Conservation (phyloP, 2,113 vertebrate species). For the Dasyurus viverrinus region DNA sequence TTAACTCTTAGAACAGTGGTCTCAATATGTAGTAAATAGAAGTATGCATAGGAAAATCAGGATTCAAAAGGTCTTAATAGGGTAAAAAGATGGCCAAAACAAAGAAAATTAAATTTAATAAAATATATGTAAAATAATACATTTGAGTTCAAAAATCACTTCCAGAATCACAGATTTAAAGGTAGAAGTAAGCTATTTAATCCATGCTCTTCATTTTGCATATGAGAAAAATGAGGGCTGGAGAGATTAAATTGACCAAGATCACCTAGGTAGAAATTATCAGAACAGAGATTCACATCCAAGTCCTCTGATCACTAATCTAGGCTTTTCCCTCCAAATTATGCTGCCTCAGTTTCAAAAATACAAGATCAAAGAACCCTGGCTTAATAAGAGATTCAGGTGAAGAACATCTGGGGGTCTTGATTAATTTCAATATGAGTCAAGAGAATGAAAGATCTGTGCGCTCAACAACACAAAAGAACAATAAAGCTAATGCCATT, state of each 20-base stretch:
- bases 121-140: not conserved
- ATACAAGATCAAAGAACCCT: not conserved
- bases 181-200: not conserved
- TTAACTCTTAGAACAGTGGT: not conserved
- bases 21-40: not conserved
- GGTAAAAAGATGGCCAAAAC: not conserved
- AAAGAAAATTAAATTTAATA: not conserved
- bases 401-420: not conserved
- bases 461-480: not conserved
- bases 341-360: not conserved
- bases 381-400: not conserved
- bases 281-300: not conserved
- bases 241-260: not conserved
- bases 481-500: not conserved
- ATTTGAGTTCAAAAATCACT: not conserved
- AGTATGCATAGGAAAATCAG: not conserved
- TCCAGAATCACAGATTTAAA: not conserved
- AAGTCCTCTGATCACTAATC: not conserved
- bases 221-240: not conserved
- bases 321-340: not conserved
- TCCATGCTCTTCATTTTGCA: not conserved
- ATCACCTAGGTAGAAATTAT: not conserved
- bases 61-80: not conserved
- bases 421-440: not conserved
- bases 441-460: not conserved